These are phyloP conservation scores for Odontocerum albicorne DNA, from an alignment of 2,888 invertebrate genomes.

Conservation along the genomic window DNA sequence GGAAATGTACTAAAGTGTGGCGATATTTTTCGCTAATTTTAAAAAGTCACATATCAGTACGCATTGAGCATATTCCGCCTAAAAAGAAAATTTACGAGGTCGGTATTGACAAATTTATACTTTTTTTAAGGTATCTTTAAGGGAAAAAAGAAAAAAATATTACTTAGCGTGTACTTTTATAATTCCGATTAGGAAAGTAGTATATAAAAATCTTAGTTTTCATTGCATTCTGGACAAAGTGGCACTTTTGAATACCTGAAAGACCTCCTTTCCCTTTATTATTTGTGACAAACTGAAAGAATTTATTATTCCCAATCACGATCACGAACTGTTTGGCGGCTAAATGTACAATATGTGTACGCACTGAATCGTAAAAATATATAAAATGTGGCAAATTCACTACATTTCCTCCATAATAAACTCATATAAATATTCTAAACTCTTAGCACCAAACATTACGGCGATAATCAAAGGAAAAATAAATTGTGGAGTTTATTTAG, in stretches of 20 bases:
- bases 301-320: not conserved
- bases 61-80: no score
- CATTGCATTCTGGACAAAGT: not conserved
- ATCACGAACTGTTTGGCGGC: not conserved
- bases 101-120: no score
- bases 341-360: not conserved
- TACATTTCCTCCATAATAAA: not conserved
- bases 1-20: no score
- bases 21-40: no score
- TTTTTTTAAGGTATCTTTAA: no score
- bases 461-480: not conserved
- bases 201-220: not conserved
- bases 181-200: not conserved
- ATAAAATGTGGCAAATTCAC: not conserved
- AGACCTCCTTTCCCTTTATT: not conserved
- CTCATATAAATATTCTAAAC: not conserved
- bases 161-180: not conserved
- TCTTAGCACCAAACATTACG: not conserved
- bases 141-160: no score
- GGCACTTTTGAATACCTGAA: not conserved
- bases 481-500: slow-evolving; percentile 9
- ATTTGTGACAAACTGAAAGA: not conserved
- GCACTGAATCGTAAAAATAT: not conserved
- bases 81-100: no score
- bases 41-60: no score